These are phyloP conservation scores for Erythrolamprus reginae DNA, from an alignment of 2,113 vertebrate species.

Conservation along the genomic window DNA sequence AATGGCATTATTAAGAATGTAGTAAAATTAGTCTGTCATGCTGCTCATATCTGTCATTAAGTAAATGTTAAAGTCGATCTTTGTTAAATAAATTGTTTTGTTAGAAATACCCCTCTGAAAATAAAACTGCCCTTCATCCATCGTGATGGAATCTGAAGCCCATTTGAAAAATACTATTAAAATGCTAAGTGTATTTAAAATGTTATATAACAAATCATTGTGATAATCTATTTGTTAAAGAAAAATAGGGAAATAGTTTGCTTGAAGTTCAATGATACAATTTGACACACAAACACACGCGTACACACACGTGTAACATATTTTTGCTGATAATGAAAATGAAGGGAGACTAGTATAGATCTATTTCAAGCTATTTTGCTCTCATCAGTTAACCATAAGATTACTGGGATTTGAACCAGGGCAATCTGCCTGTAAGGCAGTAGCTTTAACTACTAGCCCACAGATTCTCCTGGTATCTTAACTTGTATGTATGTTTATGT, in stretches of 20 bases:
- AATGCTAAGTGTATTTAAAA: slow-evolving; percentile 23
- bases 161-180: slow-evolving; percentile 10
- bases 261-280: background rate
- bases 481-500: no score
- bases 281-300: no score
- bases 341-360: no score
- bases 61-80: background rate
- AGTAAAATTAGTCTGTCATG: slow-evolving; percentile 10
- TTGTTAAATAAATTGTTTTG: slow-evolving; percentile 9
- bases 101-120: background rate
- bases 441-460: no score
- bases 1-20: slow-evolving; percentile 5
- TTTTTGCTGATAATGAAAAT: no score
- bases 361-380: no score
- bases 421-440: no score
- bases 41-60: slow-evolving; percentile 8
- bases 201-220: background rate
- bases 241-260: background rate
- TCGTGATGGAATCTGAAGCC: background rate
- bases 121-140: slow-evolving; percentile 13
- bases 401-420: no score
- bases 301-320: no score
- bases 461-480: no score
- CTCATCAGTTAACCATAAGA: no score
- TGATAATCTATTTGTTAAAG: background rate